Conservation (phyloP, 2,113 vertebrate genomes). For the Loxodonta africana region DNA sequence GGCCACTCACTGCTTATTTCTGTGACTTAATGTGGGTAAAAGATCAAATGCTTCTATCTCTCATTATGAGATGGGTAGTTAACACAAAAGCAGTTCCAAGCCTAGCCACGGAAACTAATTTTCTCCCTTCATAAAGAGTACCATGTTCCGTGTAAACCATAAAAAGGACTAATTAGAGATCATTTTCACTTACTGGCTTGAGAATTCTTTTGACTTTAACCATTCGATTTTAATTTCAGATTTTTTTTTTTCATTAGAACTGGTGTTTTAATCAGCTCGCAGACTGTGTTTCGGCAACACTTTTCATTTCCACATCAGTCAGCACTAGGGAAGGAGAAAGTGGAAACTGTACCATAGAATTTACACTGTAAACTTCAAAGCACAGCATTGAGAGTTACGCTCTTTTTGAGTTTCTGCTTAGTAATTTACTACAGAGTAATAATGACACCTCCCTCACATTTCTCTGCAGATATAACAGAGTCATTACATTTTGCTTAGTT, state of each 20-base stretch:
- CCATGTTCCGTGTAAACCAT: not conserved
- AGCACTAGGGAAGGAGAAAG: slow-evolving; percentile 24
- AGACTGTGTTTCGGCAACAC: not conserved
- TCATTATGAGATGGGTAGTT: not conserved
- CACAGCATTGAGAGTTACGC: not conserved
- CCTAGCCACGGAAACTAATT: not conserved
- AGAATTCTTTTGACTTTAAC: not conserved
- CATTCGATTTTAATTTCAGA: not conserved
- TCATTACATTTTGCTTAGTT: slow-evolving; percentile 46
- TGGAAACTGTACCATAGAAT: slow-evolving; percentile 9
- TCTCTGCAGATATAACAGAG: not conserved
- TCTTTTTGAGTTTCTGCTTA: slow-evolving; percentile 22
- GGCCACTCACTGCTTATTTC: not conserved
- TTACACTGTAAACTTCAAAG: not conserved
- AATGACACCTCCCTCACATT: not conserved
- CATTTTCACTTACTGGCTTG: not conserved
- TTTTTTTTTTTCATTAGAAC: slow-evolving; percentile 41
- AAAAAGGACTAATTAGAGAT: slow-evolving; percentile 27
- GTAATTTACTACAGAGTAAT: slow-evolving; percentile 36
- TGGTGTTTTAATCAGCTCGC: slow-evolving; percentile 17
- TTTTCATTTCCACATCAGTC: not conserved
- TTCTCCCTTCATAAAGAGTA: not conserved
- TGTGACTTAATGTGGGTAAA: slow-evolving; percentile 3
- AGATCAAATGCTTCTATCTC: not conserved
- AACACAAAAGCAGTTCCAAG: slow-evolving; percentile 12